Base-by-base conservation (phyloP, 1,140 invertebrate genomes). In the Thaumetopoea pityocampa region DNA sequence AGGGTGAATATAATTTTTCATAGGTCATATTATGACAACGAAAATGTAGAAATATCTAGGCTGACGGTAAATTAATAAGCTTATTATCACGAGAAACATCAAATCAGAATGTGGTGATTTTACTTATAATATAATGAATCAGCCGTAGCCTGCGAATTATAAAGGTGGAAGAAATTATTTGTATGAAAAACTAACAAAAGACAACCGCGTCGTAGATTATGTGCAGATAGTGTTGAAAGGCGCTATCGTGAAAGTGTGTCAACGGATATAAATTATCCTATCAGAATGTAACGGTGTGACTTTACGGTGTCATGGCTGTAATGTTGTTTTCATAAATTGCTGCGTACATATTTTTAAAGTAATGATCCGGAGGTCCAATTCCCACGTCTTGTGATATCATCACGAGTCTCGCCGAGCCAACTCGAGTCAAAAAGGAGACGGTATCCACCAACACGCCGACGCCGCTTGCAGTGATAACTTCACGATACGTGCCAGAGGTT, bases 261-360 rank as follows among this genome's bases (percentile, higher is more conserved):
- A 34, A 35, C 19, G 22, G 33, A 35, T 23, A 35, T 24, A 35
- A 35, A 35, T 35, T 35, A 35, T 35, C 33, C 20, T n/a, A 35
- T 19, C 33, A 20, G 20, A 35, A 35, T 24, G 16, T 20, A 19
- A 20, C 33, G 18, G 20, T 23, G 16, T 16, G 18, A 11, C 30
- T 11, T 7, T 22, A 14, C 11, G 10, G 4, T 14, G 33, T 23
- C 33, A 35, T 23, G 11, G 20, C 14, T 23, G 24, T 35, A 22
- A 24, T 35, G 22, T 9, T 9, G 33, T 20, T 35, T 35, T 35
- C 33, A 35, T 14, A 14, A 23, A 10, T n/a, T 1, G 19, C n/a
- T 33, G 8, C 22, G 10, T 11, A 17, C 0, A 11, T 12, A 1
- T 10, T 33, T 33, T 22, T 12, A 12, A 20, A 7, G 11, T 9